Evolutionary conservation across 2,113 vertebrate species (phyloP).

Genomic region (Corythaeola cristata): DNA sequence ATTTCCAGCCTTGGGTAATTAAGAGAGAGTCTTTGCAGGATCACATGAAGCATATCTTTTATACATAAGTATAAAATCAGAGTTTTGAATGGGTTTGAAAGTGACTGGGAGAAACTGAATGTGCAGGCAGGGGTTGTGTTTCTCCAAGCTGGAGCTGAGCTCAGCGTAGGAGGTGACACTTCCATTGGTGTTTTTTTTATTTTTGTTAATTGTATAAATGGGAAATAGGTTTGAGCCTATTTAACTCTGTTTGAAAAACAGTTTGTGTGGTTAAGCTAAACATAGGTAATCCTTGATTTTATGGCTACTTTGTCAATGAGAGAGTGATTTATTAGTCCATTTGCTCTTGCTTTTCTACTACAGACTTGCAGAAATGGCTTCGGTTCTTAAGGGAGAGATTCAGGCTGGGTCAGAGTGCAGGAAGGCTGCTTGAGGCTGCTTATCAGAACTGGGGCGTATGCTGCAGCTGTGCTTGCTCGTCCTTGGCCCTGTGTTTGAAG

Average conservation of each 20-base stretch:
- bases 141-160: neutral
- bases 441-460: neutral
- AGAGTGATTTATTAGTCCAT: neutral
- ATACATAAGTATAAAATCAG: neutral
- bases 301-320: neutral
- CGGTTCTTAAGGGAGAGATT: neutral
- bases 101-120: neutral
- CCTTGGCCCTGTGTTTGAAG: neutral
- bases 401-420: neutral
- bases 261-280: neutral
- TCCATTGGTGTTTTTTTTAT: neutral
- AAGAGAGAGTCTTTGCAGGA: neutral
- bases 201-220: neutral
- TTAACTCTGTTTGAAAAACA: neutral
- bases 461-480: slow-evolving; percentile 28
- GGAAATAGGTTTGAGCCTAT: neutral
- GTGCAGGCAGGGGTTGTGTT: neutral
- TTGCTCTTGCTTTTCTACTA: neutral
- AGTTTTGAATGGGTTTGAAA: neutral
- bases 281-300: neutral
- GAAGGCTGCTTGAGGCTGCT: neutral
- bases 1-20: neutral
- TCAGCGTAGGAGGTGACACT: neutral
- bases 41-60: neutral
- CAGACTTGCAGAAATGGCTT: neutral